These are phyloP conservation scores for Natator depressus DNA, from an alignment of 2,113 vertebrate species.

Conservation along the genomic window DNA sequence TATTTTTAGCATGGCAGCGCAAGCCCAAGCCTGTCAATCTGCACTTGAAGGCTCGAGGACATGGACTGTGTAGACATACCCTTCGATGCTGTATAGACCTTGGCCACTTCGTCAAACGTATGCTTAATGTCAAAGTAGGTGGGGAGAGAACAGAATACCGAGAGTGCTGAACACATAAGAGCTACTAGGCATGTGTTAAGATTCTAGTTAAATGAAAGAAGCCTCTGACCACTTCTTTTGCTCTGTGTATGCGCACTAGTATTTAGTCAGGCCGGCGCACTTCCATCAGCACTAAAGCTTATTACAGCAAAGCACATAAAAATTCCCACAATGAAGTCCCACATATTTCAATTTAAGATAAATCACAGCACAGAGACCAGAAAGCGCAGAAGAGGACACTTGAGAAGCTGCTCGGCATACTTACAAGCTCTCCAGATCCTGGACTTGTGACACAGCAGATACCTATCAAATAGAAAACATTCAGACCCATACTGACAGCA, in stretches of 20 bases:
- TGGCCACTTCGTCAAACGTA: not conserved
- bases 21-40: not conserved
- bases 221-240: not conserved
- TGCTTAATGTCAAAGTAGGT: not conserved
- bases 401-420: conserved; percentile 35
- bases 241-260: not conserved
- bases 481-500: not conserved
- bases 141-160: not conserved
- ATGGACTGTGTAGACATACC: not conserved
- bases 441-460: conserved; percentile 57
- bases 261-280: not conserved
- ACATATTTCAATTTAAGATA: not conserved
- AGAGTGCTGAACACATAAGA: not conserved
- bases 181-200: not conserved
- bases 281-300: not conserved
- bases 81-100: not conserved
- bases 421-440: conserved; percentile 80
- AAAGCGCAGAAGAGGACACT: not conserved
- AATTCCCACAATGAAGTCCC: conserved; percentile 13
- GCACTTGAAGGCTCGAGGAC: not conserved
- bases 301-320: conserved; percentile 12
- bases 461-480: conserved; percentile 66
- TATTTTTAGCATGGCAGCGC: not conserved
- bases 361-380: not conserved
- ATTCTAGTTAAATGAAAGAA: not conserved